These are phyloP conservation scores for Helicoverpa zea DNA, from an alignment of 1,140 invertebrate genomes.

Conservation along the genomic window DNA sequence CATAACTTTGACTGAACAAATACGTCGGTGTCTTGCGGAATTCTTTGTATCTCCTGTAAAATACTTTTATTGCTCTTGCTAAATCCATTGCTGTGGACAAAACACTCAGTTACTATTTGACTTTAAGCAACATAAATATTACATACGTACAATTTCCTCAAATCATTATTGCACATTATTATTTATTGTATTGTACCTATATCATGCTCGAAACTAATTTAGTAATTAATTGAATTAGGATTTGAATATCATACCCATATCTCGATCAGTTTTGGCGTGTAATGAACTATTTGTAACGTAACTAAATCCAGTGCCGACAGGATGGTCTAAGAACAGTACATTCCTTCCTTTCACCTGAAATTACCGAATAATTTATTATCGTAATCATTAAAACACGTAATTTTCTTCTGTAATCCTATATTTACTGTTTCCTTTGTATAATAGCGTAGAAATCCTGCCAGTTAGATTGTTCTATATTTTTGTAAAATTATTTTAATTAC, in stretches of 20 bases:
- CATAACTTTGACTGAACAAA: slow-evolving; percentile 91
- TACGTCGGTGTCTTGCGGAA: slow-evolving; percentile 89
- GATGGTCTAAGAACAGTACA: slow-evolving; percentile 90
- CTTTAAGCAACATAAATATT: not conserved
- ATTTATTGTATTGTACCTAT: no score
- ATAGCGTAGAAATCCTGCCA: no score
- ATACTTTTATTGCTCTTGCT: slow-evolving; percentile 76
- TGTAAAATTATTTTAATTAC: no score
- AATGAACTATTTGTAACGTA: slow-evolving; percentile 87
- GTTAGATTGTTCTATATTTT: no score
- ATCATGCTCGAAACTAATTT: no score
- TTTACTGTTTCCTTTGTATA: no score
- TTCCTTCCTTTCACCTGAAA: slow-evolving; percentile 88
- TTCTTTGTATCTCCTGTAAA: slow-evolving; percentile 86
- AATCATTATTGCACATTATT: no score
- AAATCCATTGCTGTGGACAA: slow-evolving; percentile 74
- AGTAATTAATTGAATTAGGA: no score
- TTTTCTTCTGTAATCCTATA: not conserved
- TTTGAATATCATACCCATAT: slow-evolving; percentile 87
- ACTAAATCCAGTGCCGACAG: slow-evolving; percentile 91
- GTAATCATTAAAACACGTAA: not conserved
- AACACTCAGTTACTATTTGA: not conserved
- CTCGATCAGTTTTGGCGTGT: slow-evolving; percentile 87
- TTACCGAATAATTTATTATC: slow-evolving; percentile 1
- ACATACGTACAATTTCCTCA: no score